Conservation (phyloP, 2,797 vertebrate genomes). For the Sphenodon punctatus region DNA sequence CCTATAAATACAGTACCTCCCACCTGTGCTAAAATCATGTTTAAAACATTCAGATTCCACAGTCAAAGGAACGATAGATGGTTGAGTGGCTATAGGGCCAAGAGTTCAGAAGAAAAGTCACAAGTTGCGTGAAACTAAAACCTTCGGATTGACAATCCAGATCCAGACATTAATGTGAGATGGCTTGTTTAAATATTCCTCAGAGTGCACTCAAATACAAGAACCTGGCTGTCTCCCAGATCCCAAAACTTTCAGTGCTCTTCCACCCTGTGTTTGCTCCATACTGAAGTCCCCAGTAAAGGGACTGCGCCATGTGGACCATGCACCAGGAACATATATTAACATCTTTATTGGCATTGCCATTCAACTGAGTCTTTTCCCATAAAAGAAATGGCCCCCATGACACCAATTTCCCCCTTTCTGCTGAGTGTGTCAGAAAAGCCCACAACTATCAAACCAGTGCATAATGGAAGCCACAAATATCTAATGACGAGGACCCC, state of each 20-base stretch:
- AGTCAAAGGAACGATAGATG: neutral
- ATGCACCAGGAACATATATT: slow-evolving; percentile 56
- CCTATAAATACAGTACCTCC: neutral
- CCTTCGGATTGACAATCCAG: neutral
- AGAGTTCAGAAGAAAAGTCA: neutral
- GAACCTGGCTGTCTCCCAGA: neutral
- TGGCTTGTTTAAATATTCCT: neutral
- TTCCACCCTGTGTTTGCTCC: neutral
- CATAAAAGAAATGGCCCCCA: slow-evolving; percentile 64
- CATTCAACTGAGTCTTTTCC: slow-evolving; percentile 58
- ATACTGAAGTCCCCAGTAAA: slow-evolving; percentile 41
- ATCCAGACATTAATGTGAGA: slow-evolving; percentile 7
- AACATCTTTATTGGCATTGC: slow-evolving; percentile 63
- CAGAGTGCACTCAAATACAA: neutral
- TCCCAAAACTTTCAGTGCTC: neutral
- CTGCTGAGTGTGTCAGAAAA: slow-evolving; percentile 57
- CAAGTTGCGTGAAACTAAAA: neutral
- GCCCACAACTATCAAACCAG: slow-evolving; percentile 57
- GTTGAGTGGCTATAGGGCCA: neutral
- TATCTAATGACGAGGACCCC: slow-evolving; percentile 44
- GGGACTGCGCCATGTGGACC: slow-evolving; percentile 30
- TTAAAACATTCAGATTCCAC: neutral
- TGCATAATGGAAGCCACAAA: slow-evolving; percentile 53
- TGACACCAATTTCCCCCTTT: slow-evolving; percentile 67
- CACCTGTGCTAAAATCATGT: neutral